Evolutionary conservation across 2,888 invertebrate genomes (phyloP), one percentile per base, ranked within the genome.

Genomic region (Idaea dimidiata): DNA sequence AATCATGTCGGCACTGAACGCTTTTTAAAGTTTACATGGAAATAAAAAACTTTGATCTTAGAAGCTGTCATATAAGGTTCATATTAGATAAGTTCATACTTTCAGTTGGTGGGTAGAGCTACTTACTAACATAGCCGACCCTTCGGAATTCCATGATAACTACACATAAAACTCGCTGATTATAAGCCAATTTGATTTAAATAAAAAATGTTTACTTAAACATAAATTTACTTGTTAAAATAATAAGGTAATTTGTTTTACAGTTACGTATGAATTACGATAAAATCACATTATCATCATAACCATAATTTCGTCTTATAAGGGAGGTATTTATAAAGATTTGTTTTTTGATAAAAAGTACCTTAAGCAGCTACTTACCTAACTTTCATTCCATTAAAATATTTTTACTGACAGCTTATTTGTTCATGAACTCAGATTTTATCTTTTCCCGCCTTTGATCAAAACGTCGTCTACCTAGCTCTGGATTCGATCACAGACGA

Each of bases 1-100:
- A 67, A 72, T 72, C 63, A 69, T 69, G 65, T 72, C 65, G 63
- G 65, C 61, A 68, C 65, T 43, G 43, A 10, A 14, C 43, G 10
- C 43, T 43, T 10, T 43, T 32, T 32, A 8, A 32, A 32, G 10
- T 32, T 43, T 43, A 43, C 10, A 43, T 14, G 43, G 14, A 43
- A 10, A 43, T 43, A 43, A 43, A n/a, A 43, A 14, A 14, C 43
- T 43, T 43, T 43, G 43, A 43, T 14, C 43, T 43, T 43, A 43
- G 43, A 43, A 43, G 43, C 43, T 43, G 2, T 43, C 8, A 17
- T 43, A 59, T 16, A n/a, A 24, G 54, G 16, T 17, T 43, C 43
- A 43, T 14, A 43, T 43, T 43, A 43, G 43, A 14, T 43, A 10
- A 14, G 7, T 43, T 43, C 43, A 43, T 43, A 43, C 10, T 43